phyloP scores from a whole-genome alignment of 2,888 invertebrate genomes.

The Gasteruption jaculator region DNA sequence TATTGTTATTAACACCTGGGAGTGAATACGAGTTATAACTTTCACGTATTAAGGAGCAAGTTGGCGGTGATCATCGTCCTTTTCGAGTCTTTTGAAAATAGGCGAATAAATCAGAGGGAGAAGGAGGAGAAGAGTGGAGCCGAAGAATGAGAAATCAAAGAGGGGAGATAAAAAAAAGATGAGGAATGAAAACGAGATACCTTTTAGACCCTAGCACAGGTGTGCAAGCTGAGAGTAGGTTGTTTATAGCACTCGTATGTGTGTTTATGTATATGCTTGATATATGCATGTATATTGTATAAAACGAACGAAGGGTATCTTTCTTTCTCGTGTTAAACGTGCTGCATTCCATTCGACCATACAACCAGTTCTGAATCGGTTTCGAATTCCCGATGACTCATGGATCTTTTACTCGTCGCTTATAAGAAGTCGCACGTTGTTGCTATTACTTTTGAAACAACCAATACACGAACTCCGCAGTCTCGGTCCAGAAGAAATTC shows the following conservation, averaged over 20 bases:
- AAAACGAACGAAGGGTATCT: too few species aligned
- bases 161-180: not conserved
- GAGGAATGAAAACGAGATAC: slow-evolving; percentile 1
- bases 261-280: too few species aligned
- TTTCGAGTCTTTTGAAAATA: too few species aligned
- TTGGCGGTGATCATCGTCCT: too few species aligned
- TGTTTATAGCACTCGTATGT: too few species aligned
- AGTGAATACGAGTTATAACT: too few species aligned
- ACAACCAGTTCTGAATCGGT: slow-evolving; percentile 42
- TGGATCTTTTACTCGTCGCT: slow-evolving; percentile 17
- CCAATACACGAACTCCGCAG: too few species aligned
- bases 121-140: not conserved
- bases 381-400: slow-evolving; percentile 32
- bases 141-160: not conserved
- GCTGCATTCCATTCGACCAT: slow-evolving; percentile 36
- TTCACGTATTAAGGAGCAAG: too few species aligned
- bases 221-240: not conserved
- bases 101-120: not conserved
- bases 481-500: too few species aligned
- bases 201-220: not conserved
- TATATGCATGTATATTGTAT: too few species aligned
- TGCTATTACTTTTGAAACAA: too few species aligned
- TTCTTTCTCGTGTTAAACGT: slow-evolving; percentile 34
- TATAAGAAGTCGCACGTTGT: not conserved
- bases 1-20: too few species aligned